Evolutionary conservation across 2,113 vertebrate genomes (phyloP).

Genomic region (Aepyceros melampus): DNA sequence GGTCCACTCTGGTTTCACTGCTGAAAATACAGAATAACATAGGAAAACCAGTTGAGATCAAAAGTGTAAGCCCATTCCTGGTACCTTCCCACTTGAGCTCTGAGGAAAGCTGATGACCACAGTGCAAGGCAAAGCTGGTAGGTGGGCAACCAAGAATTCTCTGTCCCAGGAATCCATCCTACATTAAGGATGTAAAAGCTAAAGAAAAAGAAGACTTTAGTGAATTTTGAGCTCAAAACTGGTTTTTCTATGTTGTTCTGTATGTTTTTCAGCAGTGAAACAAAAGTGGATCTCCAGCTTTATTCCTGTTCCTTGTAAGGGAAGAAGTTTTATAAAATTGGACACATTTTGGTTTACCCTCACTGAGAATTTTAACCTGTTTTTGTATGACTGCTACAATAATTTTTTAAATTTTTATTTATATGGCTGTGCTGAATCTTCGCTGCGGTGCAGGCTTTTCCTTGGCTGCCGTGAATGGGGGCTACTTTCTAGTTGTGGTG

Average conservation of each 20-base stretch:
- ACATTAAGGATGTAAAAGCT: background rate
- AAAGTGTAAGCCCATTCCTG: background rate
- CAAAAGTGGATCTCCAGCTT: background rate
- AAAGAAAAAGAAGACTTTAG: background rate
- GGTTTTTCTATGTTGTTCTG: background rate
- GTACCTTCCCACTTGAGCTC: background rate
- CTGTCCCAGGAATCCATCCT: background rate
- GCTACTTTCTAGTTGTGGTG: background rate
- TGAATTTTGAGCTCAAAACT: background rate
- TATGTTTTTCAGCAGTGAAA: background rate
- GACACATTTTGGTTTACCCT: constrained; percentile 24
- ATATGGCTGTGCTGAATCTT: background rate
- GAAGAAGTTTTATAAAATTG: background rate
- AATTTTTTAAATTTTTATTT: constrained; percentile 9
- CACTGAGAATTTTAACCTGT: constrained; percentile 67
- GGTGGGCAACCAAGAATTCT: background rate
- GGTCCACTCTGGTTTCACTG: background rate
- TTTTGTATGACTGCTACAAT: constrained; percentile 58
- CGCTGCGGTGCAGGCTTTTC: background rate
- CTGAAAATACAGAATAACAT: background rate
- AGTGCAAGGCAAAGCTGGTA: background rate
- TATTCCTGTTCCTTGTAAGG: background rate
- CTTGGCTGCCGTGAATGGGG: background rate
- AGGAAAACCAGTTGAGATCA: background rate
- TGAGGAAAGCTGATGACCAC: background rate